These are phyloP conservation scores for Chrysolina oricalcia DNA, from an alignment of 2,888 invertebrate species.

Conservation along the genomic window DNA sequence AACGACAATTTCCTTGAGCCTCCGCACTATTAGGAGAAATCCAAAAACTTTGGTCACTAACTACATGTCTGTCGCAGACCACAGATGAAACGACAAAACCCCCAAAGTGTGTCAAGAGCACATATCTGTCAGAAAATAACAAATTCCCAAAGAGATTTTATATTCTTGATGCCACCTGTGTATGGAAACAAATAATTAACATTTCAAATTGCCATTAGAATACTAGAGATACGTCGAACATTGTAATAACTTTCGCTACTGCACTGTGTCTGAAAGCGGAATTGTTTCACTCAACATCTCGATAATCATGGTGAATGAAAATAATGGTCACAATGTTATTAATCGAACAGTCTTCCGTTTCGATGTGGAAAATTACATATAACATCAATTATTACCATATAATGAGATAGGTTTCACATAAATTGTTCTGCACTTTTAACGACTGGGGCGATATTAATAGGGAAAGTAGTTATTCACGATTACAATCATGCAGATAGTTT, in stretches of 20 bases:
- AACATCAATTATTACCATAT: slow-evolving; percentile 15
- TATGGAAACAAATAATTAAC: background rate
- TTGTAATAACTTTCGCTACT: background rate
- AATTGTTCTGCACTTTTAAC: slow-evolving; percentile 1
- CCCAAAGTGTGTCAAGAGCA: no score
- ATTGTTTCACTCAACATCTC: background rate
- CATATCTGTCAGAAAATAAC: no score
- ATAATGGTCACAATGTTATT: background rate
- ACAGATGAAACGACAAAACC: no score
- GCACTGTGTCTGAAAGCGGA: background rate
- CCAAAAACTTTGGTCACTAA: no score
- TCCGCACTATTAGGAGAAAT: no score
- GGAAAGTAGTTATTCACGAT: background rate
- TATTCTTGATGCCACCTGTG: background rate
- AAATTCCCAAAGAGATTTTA: no score
- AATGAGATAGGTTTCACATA: background rate
- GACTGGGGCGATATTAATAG: slow-evolving; percentile 8
- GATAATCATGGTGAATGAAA: background rate
- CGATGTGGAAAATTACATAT: background rate
- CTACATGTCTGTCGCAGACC: no score
- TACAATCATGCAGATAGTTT: background rate
- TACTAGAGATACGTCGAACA: background rate
- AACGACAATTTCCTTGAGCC: no score
- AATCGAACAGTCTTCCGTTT: background rate
- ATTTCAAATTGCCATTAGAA: background rate